Percentiles rank a stretch among this genome's conserved stretches.
phyloP scores from a whole-genome alignment of 1,140 invertebrate species.

The Dreissena rostriformis region DNA sequence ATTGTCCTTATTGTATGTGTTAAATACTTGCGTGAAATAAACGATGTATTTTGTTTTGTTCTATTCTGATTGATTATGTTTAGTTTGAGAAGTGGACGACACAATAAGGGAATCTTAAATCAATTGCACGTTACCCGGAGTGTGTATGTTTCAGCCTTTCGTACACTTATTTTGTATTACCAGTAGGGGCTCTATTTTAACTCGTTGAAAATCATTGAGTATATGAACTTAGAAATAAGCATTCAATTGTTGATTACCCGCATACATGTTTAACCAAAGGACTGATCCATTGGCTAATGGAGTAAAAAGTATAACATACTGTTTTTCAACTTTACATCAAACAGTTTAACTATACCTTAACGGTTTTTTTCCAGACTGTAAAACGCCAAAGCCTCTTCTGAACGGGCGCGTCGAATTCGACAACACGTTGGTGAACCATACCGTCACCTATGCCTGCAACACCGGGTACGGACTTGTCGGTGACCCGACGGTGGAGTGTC shows the following conservation, averaged over 20 bases:
- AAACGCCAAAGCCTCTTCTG: not conserved
- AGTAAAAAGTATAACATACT: not conserved
- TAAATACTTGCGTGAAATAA: no score
- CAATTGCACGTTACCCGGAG: no score
- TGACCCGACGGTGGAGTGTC: slow-evolving; percentile 10
- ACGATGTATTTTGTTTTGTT: no score
- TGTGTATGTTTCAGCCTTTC: no score
- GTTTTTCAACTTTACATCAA: not conserved
- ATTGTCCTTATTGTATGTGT: no score
- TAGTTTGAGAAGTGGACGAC: no score
- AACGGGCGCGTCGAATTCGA: not conserved
- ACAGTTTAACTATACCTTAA: not conserved
- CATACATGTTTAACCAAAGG: not conserved
- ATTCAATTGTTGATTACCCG: not conserved
- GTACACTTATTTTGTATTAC: no score
- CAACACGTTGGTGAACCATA: slow-evolving; percentile 18
- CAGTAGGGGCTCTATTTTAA: no score
- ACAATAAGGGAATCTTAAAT: no score
- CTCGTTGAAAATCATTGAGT: no score
- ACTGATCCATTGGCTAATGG: not conserved
- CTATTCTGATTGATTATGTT: no score
- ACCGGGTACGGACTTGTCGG: slow-evolving; percentile 39
- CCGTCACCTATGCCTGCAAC: slow-evolving; percentile 28
- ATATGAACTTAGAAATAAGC: no score
- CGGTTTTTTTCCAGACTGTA: slow-evolving; percentile 6